Conservation (phyloP, 2,888 invertebrate genomes). For the Laothoe populi region DNA sequence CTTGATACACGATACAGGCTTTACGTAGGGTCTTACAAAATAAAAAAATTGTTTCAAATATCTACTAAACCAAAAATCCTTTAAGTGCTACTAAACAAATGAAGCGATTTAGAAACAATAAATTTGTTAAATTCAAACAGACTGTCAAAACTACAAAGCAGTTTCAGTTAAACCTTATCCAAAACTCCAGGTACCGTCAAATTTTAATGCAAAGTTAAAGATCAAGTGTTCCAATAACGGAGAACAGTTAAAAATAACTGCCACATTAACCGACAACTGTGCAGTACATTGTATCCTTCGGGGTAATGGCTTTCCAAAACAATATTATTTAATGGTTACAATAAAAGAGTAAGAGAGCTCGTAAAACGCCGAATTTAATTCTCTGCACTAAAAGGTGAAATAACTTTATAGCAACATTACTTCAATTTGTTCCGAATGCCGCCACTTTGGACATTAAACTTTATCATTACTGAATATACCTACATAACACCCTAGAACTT, state of each 20-base stretch:
- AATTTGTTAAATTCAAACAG: no score
- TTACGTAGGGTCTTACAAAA: no score
- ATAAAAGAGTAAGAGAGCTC: constrained; percentile 23
- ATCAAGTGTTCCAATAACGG: constrained; percentile 11
- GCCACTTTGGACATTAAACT: constrained; percentile 17
- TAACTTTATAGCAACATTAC: constrained; percentile 37
- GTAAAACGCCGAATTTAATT: constrained; percentile 28
- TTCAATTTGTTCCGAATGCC: constrained; percentile 25
- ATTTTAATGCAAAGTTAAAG: constrained; percentile 15
- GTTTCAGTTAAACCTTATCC: no score
- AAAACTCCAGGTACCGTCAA: background rate
- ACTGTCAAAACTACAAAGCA: no score
- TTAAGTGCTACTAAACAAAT: no score
- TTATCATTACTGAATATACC: background rate
- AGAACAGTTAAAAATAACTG: constrained; percentile 15
- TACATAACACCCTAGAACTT: background rate
- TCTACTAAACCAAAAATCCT: no score
- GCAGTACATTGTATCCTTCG: background rate
- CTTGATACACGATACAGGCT: no score
- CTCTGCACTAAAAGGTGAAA: constrained; percentile 30
- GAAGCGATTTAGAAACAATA: no score
- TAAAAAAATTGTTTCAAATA: no score
- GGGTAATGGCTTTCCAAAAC: constrained; percentile 24
- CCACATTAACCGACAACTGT: constrained; percentile 13
- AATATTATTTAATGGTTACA: constrained; percentile 27